Evolutionary conservation across 2,888 invertebrate species (phyloP).

Genomic region (Stenotaenia linearis): DNA sequence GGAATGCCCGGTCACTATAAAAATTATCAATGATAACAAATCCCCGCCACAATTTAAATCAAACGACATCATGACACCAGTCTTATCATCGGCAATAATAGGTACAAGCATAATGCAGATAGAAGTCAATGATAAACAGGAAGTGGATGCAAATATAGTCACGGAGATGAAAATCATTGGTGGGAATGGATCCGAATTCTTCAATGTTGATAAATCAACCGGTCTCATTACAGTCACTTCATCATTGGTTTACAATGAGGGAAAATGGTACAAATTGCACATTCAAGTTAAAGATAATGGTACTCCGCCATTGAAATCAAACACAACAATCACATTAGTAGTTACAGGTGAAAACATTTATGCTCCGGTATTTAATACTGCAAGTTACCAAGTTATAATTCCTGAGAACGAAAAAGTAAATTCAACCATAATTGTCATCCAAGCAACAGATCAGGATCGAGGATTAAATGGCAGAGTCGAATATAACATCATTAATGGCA

Average conservation of each 20-base stretch:
- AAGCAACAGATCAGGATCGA: slow-evolving; percentile 72
- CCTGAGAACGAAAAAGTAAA: slow-evolving; percentile 85
- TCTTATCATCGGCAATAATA: slow-evolving; percentile 66
- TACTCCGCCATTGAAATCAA: slow-evolving; percentile 75
- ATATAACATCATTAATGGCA: slow-evolving; percentile 77
- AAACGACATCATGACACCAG: slow-evolving; percentile 68
- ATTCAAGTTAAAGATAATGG: slow-evolving; percentile 79
- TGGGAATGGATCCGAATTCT: slow-evolving; percentile 71
- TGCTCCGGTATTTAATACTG: slow-evolving; percentile 72
- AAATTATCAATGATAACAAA: slow-evolving; percentile 87
- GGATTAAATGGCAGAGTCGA: slow-evolving; percentile 86
- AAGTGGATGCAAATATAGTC: slow-evolving; percentile 84
- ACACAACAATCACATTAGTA: slow-evolving; percentile 64
- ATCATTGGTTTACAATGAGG: not conserved
- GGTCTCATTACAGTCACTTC: slow-evolving; percentile 50
- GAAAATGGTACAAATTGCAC: slow-evolving; percentile 48
- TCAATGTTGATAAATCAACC: slow-evolving; percentile 65
- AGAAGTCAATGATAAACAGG: slow-evolving; percentile 67
- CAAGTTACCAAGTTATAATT: slow-evolving; percentile 79
- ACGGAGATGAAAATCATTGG: slow-evolving; percentile 68
- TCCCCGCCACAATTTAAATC: slow-evolving; percentile 78
- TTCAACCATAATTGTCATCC: slow-evolving; percentile 74
- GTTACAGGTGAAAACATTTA: slow-evolving; percentile 78
- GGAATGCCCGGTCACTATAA: slow-evolving; percentile 76
- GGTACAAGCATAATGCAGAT: slow-evolving; percentile 69